A percentile compares a stretch with the other conserved stretches of the same genome.
phyloP scores from a whole-genome alignment of 2,797 vertebrate species.

The Rhynchotus rufescens region DNA sequence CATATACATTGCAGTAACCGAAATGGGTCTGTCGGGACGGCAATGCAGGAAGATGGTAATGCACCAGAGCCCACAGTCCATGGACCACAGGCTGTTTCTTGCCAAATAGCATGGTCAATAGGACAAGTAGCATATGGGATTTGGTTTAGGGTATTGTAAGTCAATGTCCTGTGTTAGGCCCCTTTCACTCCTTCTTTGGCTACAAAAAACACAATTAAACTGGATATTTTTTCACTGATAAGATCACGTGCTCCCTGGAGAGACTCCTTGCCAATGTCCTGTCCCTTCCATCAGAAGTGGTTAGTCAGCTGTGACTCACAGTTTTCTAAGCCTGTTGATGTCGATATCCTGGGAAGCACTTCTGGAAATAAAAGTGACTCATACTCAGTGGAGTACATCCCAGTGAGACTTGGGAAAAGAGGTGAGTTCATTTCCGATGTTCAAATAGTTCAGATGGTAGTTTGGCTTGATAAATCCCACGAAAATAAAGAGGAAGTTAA shows the following conservation, averaged over 20 bases:
- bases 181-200: neutral
- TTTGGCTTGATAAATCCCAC: neutral
- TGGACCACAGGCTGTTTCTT: neutral
- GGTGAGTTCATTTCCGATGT: neutral
- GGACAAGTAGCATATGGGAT: rapidly evolving
- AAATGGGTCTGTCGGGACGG: rapidly evolving
- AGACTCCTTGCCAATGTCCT: neutral
- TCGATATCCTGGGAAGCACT: neutral
- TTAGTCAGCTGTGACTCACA: conserved; percentile 36
- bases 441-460: neutral
- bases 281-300: neutral
- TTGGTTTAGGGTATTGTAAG: neutral
- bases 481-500: neutral
- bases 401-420: neutral
- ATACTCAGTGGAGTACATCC: neutral
- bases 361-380: conserved; percentile 27
- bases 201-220: neutral
- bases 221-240: neutral
- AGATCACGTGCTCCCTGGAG: neutral
- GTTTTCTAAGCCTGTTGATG: neutral
- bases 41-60: neutral
- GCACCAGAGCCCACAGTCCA: neutral
- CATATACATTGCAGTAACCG: rapidly evolving
- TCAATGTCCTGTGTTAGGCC: neutral
- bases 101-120: neutral